Evolutionary conservation across 2,113 vertebrate genomes (phyloP).

Genomic region (Grammomys surdaster): DNA sequence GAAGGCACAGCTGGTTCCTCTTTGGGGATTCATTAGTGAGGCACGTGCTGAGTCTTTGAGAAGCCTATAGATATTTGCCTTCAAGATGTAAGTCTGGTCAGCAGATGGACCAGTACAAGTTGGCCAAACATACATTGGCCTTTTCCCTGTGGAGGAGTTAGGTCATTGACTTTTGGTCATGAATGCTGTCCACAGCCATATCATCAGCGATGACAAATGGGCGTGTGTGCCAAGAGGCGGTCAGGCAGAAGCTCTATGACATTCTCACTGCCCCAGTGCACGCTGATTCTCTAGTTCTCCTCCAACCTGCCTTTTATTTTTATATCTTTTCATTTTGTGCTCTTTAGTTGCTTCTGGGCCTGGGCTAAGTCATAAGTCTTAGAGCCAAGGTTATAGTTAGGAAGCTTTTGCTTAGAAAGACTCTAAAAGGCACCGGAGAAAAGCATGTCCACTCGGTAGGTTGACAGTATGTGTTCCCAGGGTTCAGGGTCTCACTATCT

Average conservation of each 20-base stretch:
- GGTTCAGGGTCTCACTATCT: background rate
- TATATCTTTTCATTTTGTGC: slow-evolving; percentile 7
- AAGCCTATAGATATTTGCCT: background rate
- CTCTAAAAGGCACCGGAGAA: background rate
- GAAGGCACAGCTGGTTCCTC: background rate
- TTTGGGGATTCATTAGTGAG: background rate
- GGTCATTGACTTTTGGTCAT: background rate
- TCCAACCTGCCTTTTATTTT: slow-evolving; percentile 8
- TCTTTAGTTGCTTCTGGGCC: slow-evolving; percentile 15
- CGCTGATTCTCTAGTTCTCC: background rate
- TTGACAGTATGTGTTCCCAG: background rate
- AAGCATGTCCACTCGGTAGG: background rate
- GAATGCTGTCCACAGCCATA: background rate
- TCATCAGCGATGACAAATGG: background rate
- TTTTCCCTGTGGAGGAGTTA: background rate
- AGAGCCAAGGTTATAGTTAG: background rate
- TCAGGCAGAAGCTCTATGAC: background rate
- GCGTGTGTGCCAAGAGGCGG: background rate
- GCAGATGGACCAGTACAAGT: background rate
- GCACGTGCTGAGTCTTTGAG: background rate
- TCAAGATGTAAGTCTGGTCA: background rate
- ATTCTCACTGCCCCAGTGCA: background rate
- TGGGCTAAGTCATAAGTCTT: background rate
- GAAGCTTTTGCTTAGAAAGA: background rate
- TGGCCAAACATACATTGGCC: background rate